Evolutionary conservation across 1,140 invertebrate genomes (phyloP).

Genomic region (Hycleus cichorii): DNA sequence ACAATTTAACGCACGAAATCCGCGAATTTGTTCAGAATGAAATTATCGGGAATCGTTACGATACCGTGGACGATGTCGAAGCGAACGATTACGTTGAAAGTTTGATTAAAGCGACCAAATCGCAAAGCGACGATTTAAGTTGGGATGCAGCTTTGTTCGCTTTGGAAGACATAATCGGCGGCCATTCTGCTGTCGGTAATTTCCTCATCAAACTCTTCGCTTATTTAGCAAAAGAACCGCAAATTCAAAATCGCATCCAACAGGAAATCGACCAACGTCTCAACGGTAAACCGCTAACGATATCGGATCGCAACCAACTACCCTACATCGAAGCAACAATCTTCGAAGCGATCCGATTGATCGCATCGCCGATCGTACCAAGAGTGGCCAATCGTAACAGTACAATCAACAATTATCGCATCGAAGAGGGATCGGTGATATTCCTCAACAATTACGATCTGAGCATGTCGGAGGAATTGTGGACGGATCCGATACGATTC

Average conservation of each 20-base stretch:
- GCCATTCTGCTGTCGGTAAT: slow-evolving; percentile 81
- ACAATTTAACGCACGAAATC: slow-evolving; percentile 57
- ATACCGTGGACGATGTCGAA: slow-evolving; percentile 43
- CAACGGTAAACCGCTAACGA: slow-evolving; percentile 20
- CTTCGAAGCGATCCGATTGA: slow-evolving; percentile 66
- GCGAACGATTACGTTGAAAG: slow-evolving; percentile 66
- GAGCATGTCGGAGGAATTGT: slow-evolving; percentile 67
- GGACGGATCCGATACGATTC: slow-evolving; percentile 64
- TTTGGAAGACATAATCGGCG: slow-evolving; percentile 78
- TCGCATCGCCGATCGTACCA: slow-evolving; percentile 83
- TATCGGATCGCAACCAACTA: slow-evolving; percentile 52
- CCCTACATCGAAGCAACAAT: slow-evolving; percentile 78
- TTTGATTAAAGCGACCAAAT: slow-evolving; percentile 53
- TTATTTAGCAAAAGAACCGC: slow-evolving; percentile 41
- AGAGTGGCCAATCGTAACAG: slow-evolving; percentile 76
- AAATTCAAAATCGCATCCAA: slow-evolving; percentile 59
- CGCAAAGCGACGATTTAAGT: slow-evolving; percentile 46
- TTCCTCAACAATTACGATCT: slow-evolving; percentile 84
- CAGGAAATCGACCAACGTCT: slow-evolving; percentile 54
- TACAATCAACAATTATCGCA: slow-evolving; percentile 53
- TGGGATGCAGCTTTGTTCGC: slow-evolving; percentile 65
- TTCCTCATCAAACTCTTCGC: slow-evolving; percentile 54
- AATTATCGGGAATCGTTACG: slow-evolving; percentile 57
- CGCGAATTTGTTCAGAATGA: slow-evolving; percentile 61
- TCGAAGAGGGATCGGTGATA: slow-evolving; percentile 72